Percentiles rank a stretch among this genome's conserved stretches.
Evolutionary conservation across 2,113 vertebrate species (phyloP).

Genomic region (Proteles cristata): DNA sequence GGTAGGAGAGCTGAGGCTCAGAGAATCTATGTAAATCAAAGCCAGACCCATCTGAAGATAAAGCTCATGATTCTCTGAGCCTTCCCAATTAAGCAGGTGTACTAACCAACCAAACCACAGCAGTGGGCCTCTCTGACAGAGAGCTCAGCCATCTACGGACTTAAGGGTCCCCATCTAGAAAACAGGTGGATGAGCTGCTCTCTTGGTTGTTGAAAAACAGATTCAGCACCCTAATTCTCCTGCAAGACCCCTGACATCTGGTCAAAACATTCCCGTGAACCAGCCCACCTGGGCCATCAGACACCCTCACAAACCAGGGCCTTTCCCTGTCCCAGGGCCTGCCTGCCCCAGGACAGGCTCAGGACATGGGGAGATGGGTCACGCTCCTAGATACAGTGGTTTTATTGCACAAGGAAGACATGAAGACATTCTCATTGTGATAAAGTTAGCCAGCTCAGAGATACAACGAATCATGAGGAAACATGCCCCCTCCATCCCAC

Average conservation of each 20-base stretch:
- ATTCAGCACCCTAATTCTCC: not conserved
- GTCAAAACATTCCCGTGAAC: not conserved
- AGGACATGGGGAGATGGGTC: not conserved
- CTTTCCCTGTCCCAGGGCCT: accelerated
- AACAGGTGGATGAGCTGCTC: not conserved
- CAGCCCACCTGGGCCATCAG: not conserved
- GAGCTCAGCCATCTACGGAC: not conserved
- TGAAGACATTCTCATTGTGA: not conserved
- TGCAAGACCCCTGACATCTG: not conserved
- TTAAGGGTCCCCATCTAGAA: not conserved
- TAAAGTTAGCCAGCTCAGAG: not conserved
- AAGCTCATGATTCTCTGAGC: not conserved
- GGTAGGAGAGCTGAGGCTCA: not conserved
- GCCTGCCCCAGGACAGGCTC: not conserved
- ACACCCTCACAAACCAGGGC: not conserved
- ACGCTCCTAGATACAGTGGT: not conserved
- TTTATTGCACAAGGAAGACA: not conserved
- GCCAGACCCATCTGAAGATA: not conserved
- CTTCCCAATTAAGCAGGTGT: not conserved
- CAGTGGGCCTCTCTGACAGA: not conserved
- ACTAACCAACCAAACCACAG: not conserved
- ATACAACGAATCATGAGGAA: not conserved
- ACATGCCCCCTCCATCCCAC: not conserved
- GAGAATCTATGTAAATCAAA: not conserved
- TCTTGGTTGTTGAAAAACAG: not conserved